A percentile compares a stretch with the other conserved stretches of the same genome.
Evolutionary conservation across 2,113 vertebrate species (phyloP).

Genomic region (Scophthalmus maximus): DNA sequence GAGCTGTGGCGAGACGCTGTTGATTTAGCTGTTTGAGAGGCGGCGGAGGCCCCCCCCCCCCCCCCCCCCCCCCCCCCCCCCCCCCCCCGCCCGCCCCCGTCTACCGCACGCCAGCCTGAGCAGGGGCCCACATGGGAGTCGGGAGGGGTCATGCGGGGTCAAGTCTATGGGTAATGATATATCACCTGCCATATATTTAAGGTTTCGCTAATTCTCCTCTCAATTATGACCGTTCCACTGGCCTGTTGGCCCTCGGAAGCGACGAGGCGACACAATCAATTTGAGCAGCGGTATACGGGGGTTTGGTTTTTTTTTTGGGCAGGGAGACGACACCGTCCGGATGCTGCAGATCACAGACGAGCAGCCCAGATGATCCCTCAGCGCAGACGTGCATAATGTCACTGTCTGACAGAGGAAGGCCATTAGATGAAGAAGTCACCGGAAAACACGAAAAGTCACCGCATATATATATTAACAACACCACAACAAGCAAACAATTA

Average conservation of each 20-base stretch:
- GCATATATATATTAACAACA: background rate
- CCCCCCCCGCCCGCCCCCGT: constrained; percentile 81
- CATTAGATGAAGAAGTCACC: background rate
- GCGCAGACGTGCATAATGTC: constrained; percentile 45
- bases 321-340: constrained; percentile 84
- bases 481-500: background rate
- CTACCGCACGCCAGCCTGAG: constrained; percentile 83
- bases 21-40: constrained; percentile 95
- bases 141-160: constrained; percentile 88
- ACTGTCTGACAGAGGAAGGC: background rate
- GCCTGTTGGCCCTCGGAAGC: constrained; percentile 78
- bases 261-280: constrained; percentile 84
- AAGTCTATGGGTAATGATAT: constrained; percentile 99
- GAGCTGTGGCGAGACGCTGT: constrained; percentile 92
- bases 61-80: too few relatives aligned
- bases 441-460: background rate
- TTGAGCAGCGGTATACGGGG: constrained; percentile 78
- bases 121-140: constrained; percentile 88
- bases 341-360: constrained; percentile 72
- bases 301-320: too few relatives aligned
- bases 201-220: constrained; percentile 93
- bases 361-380: constrained; percentile 57
- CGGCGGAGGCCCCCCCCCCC: constrained; percentile 79
- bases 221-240: constrained; percentile 84
- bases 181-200: constrained; percentile 92